Percentiles rank a stretch among this genome's conserved stretches.
phyloP scores from a whole-genome alignment of 2,888 invertebrate genomes.

The Abscondita cerata region DNA sequence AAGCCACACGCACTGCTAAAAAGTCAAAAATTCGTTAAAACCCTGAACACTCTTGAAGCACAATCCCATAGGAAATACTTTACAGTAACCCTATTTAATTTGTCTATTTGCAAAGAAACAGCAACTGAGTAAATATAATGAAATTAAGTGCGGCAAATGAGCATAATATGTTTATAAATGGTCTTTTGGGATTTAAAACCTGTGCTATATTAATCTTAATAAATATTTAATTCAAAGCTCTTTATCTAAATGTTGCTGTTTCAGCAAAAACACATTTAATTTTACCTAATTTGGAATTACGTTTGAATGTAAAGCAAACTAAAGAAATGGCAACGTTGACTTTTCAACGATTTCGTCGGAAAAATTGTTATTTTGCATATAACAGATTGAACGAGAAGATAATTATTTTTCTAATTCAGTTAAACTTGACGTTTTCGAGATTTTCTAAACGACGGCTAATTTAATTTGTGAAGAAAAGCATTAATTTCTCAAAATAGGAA shows the following conservation, averaged over 20 bases:
- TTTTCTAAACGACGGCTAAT: background rate
- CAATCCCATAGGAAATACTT: slow-evolving; percentile 11
- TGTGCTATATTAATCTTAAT: slow-evolving; percentile 14
- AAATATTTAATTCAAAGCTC: slow-evolving; percentile 12
- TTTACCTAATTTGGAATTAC: background rate
- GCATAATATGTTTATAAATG: slow-evolving; percentile 14
- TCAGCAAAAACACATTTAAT: slow-evolving; percentile 5
- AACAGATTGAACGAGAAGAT: no score
- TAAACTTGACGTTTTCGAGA: background rate
- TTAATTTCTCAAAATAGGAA: background rate
- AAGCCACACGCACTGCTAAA: no score
- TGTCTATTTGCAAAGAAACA: slow-evolving; percentile 7
- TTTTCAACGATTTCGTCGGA: no score
- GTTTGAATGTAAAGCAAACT: background rate
- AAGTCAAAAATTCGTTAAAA: no score
- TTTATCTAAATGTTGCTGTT: slow-evolving; percentile 10
- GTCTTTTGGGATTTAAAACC: slow-evolving; percentile 4
- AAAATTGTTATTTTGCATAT: no score
- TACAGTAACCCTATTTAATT: slow-evolving; percentile 6
- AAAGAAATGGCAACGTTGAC: no score
- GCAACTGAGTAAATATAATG: slow-evolving; percentile 10
- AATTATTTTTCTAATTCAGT: no score
- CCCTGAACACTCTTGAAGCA: no score
- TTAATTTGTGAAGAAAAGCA: background rate
- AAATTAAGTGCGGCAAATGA: slow-evolving; percentile 13